Evolutionary conservation across 2,797 vertebrate species (phyloP), one percentile per base, ranked within the genome.

Genomic region (Rhinella marina): DNA sequence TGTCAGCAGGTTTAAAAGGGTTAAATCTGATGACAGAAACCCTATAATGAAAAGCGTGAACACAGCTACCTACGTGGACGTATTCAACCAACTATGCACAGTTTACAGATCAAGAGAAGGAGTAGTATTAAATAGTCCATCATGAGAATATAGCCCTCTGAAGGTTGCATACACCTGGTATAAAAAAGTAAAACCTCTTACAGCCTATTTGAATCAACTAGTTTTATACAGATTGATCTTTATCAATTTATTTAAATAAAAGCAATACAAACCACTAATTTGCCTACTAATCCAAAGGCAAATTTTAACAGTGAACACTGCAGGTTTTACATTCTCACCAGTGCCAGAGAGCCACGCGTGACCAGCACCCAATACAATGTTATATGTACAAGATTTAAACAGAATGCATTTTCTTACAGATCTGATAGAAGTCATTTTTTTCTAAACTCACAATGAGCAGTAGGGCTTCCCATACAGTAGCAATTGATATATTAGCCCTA

Each of bases 241-340:
- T 48, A 73, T 13, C 5, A 13, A 76, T 76, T 76, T 77, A 77
- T 75, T 75, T 75, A 77, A 54, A 77, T 25, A 54, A 75, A n/a
- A 25, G 9, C 19, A 48, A 73, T 21, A 73, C 72, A 77, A 54
- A 54, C 23, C 12, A 25, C 75, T 54, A 77, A 75, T 25, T 21
- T 70, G 32, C 5, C 27, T 32, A 70, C 66, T 75, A 48, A 12
- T 1, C 21, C 21, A 76, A 52, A 50, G 7, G 12, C 0, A n/a
- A 77, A 77, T 13, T 11, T 14, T 77, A n/a, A 54, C 1, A 52
- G n/a, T 54, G 75, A 77, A 73, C 23, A 23, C 11, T 12, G 11
- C 73, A 76, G 0, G 19, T 48, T 5, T 48, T 10, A 73, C 48
- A 11, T 48, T 8, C 9, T 2, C 1, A 11, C 25, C 9, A 16